Conservation (phyloP, 2,113 vertebrate genomes). For the Prinia subflava region DNA sequence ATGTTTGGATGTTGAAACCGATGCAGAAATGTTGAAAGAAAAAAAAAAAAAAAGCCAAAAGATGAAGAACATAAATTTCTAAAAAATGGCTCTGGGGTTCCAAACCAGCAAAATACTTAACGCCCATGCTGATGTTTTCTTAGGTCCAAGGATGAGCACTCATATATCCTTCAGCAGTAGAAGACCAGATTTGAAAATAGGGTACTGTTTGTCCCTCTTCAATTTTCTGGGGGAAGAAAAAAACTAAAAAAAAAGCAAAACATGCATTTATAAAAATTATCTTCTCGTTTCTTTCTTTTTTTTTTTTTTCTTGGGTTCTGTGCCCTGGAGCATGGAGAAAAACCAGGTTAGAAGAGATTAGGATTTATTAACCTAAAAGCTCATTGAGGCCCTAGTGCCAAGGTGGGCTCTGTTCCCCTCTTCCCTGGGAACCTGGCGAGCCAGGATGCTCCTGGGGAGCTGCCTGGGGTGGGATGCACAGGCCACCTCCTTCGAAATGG, state of each 20-base stretch:
- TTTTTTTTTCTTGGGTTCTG: not conserved
- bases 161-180: not conserved
- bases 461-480: not conserved
- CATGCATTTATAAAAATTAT: not conserved
- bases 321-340: slow-evolving; percentile 22
- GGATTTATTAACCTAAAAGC: slow-evolving; percentile 1
- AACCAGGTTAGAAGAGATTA: slow-evolving; percentile 26
- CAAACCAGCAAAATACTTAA: not conserved
- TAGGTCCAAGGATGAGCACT: not conserved
- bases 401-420: not conserved
- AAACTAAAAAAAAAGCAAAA: not conserved
- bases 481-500: not conserved
- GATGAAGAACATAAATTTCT: not conserved
- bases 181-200: slow-evolving; percentile 1
- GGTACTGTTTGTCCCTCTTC: not conserved
- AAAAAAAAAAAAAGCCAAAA: not conserved
- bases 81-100: not conserved
- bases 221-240: not conserved
- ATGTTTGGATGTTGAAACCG: not conserved
- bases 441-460: not conserved
- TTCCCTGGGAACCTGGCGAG: not conserved
- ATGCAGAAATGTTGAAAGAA: not conserved
- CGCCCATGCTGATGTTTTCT: not conserved
- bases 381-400: not conserved
- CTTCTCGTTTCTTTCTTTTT: slow-evolving; percentile 19